Percentiles rank a stretch among this genome's conserved stretches.
phyloP scores from a whole-genome alignment of 2,888 invertebrate species.

The Cerastis leucographa region DNA sequence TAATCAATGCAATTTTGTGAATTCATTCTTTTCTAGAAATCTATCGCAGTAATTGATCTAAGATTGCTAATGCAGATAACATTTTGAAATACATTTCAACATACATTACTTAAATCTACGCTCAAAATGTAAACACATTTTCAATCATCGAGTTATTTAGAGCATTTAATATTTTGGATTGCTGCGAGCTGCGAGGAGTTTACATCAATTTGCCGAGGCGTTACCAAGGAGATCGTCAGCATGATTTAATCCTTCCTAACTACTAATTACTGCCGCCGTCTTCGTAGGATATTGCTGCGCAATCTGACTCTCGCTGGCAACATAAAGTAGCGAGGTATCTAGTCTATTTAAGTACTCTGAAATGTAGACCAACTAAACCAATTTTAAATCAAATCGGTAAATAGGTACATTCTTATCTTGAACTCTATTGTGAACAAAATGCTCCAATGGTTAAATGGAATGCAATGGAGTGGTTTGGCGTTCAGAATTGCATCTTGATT shows the following conservation, averaged over 20 bases:
- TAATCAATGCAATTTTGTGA: constrained; percentile 14
- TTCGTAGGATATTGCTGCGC: constrained; percentile 71
- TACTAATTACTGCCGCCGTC: constrained; percentile 82
- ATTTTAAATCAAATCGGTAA: constrained; percentile 70
- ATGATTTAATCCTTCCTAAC: constrained; percentile 81
- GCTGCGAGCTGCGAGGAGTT: constrained; percentile 69
- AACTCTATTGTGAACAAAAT: constrained; percentile 61
- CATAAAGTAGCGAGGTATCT: constrained; percentile 56
- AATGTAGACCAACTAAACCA: constrained; percentile 72
- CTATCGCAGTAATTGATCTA: constrained; percentile 22
- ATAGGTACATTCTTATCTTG: constrained; percentile 7
- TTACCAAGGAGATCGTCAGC: constrained; percentile 75
- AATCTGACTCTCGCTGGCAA: constrained; percentile 63
- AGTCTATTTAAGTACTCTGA: constrained; percentile 48
- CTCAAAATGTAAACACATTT: constrained; percentile 69
- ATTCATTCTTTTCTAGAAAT: constrained; percentile 19
- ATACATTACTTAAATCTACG: constrained; percentile 34
- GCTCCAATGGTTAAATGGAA: constrained; percentile 56
- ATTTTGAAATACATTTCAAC: constrained; percentile 45
- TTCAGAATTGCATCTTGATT: constrained; percentile 42
- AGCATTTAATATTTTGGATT: constrained; percentile 76
- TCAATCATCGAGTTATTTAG: constrained; percentile 74
- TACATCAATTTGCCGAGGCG: constrained; percentile 75
- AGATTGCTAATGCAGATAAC: constrained; percentile 27
- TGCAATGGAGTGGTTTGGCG: constrained; percentile 47